Conservation (phyloP, 2,797 vertebrate species). For the Galagoides demidoff region DNA sequence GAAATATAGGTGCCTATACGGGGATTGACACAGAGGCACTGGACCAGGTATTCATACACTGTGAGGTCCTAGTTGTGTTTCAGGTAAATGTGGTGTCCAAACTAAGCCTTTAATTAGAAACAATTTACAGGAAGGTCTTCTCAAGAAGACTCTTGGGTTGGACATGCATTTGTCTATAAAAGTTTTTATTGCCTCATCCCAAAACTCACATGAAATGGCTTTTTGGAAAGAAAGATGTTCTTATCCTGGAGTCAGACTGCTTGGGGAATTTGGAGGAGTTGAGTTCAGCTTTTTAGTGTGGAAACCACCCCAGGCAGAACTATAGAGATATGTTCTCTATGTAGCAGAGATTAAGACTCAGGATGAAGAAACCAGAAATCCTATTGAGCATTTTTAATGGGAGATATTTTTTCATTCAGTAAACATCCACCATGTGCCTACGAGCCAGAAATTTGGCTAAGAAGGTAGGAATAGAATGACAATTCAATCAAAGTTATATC, state of each 20-base stretch:
- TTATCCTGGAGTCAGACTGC: background rate
- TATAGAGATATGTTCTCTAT: background rate
- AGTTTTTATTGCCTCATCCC: background rate
- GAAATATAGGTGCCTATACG: conserved; percentile 50
- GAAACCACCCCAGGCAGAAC: background rate
- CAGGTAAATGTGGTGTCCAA: conserved; percentile 55
- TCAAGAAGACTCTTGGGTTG: background rate
- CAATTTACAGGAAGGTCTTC: conserved; percentile 49
- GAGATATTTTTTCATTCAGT: background rate
- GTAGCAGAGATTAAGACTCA: background rate
- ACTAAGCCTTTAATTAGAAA: conserved; percentile 76
- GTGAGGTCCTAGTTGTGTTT: conserved; percentile 65
- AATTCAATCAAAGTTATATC: background rate
- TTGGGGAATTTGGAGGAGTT: conserved; percentile 33
- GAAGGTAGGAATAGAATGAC: background rate
- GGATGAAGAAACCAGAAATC: background rate
- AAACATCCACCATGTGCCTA: background rate
- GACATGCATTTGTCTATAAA: background rate
- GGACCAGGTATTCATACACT: conserved; percentile 61
- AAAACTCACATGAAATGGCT: background rate
- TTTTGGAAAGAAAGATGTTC: background rate
- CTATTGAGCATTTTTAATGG: background rate
- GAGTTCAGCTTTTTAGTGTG: background rate
- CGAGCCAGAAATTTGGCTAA: background rate
- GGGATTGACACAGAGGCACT: background rate